Base-by-base conservation (phyloP, 1,140 invertebrate genomes). In the Drosophila neocordata region DNA sequence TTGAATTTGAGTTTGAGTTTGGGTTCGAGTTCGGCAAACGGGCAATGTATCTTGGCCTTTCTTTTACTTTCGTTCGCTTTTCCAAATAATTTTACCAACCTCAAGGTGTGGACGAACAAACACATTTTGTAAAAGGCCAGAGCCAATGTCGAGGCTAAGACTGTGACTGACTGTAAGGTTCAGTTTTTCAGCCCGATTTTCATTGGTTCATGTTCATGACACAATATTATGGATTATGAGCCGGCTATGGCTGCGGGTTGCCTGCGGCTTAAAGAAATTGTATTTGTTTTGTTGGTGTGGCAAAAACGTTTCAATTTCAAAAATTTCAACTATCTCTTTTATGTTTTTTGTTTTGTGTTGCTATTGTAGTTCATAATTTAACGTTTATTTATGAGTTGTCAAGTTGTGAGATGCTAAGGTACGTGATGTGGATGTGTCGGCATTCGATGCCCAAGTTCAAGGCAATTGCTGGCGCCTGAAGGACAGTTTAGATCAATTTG, bases 331-430 rank as follows among this genome's bases (percentile, higher is more conserved):
- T 69, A 69, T 77, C 75, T 70, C 44, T 5, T 48, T 9, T 18
- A 12, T 2, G 13, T 18, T 15, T 20, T 18, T 35, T 35, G 20
- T 44, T 20, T 69, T 76, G 66, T 24, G n/a, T n/a, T n/a, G n/a
- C n/a, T n/a, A 24, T 24, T 71, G 73, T 65, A 65, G 84, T 78
- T 89, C 74, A 90, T 90, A 90, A 90, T 77, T 90, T 84, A 90
- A 67, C 76, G 80, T 79, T 79, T 82, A 90, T 90, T 90, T 90
- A 90, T 90, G 87, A 85, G 76, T 81, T 90, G 87, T 90, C 87
- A 90, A 77, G 73, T 38, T 53, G 69, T 20, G 65, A 20, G 66
- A 34, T 66, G 71, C 20, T 44, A 66, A 15, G 66, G 37, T 64
- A 84, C 77, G 84, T 88, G 84, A 78, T 38, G 15, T 48, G 15